phyloP scores from a whole-genome alignment of 1,140 invertebrate genomes.

The Monochamus saltuarius region DNA sequence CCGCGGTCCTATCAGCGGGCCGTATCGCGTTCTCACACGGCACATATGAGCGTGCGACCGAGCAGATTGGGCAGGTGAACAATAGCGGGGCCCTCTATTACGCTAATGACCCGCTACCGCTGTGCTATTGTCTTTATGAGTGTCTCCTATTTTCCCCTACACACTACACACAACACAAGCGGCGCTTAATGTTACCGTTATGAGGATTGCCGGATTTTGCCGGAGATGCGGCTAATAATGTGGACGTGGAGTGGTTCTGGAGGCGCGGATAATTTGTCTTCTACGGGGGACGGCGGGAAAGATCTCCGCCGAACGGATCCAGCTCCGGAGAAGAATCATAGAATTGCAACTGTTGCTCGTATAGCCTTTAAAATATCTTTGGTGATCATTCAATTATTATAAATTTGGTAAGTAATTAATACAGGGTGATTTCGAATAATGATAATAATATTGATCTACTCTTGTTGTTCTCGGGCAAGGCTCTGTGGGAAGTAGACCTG shows the following conservation, averaged over 20 bases:
- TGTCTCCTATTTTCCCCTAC: slow-evolving; percentile 1
- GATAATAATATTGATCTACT: too few species aligned
- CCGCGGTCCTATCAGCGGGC: slow-evolving; percentile 1
- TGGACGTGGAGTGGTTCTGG: not conserved
- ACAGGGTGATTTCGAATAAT: too few species aligned
- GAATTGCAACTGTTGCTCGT: too few species aligned
- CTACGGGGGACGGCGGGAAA: too few species aligned
- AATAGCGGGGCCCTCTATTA: slow-evolving; percentile 17
- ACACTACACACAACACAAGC: not conserved
- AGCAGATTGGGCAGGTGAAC: slow-evolving; percentile 21
- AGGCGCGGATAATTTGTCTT: too few species aligned
- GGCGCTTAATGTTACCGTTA: slow-evolving; percentile 6
- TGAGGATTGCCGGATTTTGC: slow-evolving; percentile 9
- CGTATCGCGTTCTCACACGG: slow-evolving; percentile 24
- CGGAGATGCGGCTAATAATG: slow-evolving; percentile 2
- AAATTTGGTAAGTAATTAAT: too few species aligned
- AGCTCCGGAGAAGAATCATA: too few species aligned
- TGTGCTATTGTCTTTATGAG: slow-evolving; percentile 18
- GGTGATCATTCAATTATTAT: too few species aligned
- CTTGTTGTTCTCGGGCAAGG: too few species aligned
- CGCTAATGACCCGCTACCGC: slow-evolving; percentile 24
- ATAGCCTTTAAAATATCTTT: too few species aligned
- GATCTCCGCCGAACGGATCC: too few species aligned
- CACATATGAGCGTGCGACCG: slow-evolving; percentile 18
- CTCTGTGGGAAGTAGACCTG: too few species aligned